Evolutionary conservation across 2,888 invertebrate species (phyloP).

Genomic region (Tinea pellionella): DNA sequence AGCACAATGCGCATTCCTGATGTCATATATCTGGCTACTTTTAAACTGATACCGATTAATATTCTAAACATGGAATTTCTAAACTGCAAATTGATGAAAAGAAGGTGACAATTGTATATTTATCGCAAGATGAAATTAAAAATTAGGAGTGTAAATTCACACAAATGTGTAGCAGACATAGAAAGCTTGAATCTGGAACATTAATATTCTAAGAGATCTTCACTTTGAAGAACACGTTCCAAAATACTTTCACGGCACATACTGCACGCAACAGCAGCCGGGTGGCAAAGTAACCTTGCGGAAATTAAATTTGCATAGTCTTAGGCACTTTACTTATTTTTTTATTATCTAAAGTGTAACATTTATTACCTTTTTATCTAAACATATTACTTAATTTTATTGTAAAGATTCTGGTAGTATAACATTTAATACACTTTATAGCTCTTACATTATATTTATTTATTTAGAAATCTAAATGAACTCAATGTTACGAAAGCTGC

Average conservation of each 20-base stretch:
- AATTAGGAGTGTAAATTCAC: background rate
- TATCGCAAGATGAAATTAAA: background rate
- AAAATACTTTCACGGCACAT: constrained; percentile 62
- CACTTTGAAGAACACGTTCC: constrained; percentile 47
- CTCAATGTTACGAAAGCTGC: background rate
- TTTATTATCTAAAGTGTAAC: background rate
- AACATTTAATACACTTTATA: background rate
- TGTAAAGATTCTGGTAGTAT: background rate
- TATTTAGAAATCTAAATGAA: background rate
- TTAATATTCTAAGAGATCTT: constrained; percentile 63
- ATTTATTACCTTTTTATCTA: background rate
- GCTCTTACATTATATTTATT: background rate
- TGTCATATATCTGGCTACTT: too few species aligned
- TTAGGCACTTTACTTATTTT: background rate
- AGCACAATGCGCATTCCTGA: too few species aligned
- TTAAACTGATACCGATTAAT: too few species aligned
- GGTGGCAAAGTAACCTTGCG: constrained; percentile 38
- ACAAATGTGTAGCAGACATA: constrained; percentile 30
- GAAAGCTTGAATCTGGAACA: constrained; percentile 49
- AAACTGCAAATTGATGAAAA: too few species aligned
- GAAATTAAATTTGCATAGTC: constrained; percentile 14
- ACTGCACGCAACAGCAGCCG: constrained; percentile 40
- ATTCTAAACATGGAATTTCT: too few species aligned
- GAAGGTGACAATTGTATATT: background rate
- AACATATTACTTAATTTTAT: background rate